Base-by-base conservation (phyloP, 2,888 invertebrate species). In the Cremastinae sp. region DNA sequence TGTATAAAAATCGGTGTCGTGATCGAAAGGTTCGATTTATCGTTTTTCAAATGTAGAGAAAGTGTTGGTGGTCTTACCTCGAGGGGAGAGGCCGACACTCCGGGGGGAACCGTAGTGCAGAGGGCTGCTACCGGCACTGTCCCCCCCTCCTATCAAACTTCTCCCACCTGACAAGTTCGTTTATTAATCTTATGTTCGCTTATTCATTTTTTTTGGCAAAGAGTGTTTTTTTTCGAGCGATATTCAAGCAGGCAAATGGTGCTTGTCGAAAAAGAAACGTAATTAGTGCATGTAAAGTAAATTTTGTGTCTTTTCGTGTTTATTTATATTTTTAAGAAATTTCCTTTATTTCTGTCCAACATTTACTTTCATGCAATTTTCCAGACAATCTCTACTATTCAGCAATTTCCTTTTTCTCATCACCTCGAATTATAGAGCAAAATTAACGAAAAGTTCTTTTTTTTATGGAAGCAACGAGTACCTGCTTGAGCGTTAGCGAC, bases 111-210 rank as follows among this genome's bases (percentile, higher is more conserved):
- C 91, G 81, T 90, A 90, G 64, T 90, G 90, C 85, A 91, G 90
- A 70, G 91, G 91, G 84, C 92, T 92, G 88, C 91, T 91, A 85
- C 91, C 91, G 78, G 90, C 87, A 86, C 92, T 92, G 82, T 92
- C 92, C 79, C 87, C 89, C 87, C 88, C 88, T 84, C 84, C 86
- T 83, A 87, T 85, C 82, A 88, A 85, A 84, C 86, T 88, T 87
- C 86, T 88, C 82, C 86, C 87, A 88, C 88, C 89, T 89, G 81
- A 85, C 81, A 86, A 87, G 83, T 83, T 87, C 80, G 68, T 76
- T 70, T 68, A 85, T 84, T 81, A 84, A 71, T 83, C 83, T 82
- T 77, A 83, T 74, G 79, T 80, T 71, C 9, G 51, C 39, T 61
- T 41, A 49, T 51, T 59, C 20, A 14, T 39, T 39, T 39, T 12